Base-by-base conservation (phyloP, 2,888 invertebrate species). In the Melanargia galathea region DNA sequence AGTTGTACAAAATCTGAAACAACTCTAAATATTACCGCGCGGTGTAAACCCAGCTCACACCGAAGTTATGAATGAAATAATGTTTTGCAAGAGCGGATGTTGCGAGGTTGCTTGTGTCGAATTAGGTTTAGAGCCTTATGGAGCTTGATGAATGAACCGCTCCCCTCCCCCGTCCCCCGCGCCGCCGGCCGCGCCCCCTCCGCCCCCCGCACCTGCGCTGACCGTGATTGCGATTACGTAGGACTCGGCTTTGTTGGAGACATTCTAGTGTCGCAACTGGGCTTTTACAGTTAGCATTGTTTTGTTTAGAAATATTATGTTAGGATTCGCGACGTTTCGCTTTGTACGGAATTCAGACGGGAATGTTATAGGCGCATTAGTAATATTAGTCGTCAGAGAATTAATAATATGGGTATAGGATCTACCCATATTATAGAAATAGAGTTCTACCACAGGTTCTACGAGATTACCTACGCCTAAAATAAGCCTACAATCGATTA, bases 71-170 rank as follows among this genome's bases (percentile, higher is more conserved):
- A 91, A 91, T 91, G 91, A 90, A 90, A 86, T 87, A 88, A 84
- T 79, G 86, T 91, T 91, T 91, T 87, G 91, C 91, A 91, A 91
- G 87, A 91, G 88, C 91, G 91, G 91, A 91, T 90, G 90, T 91
- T 88, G 90, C 91, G 90, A 90, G 89, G 90, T 79, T 87, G 84
- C 81, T 85, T 81, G 84, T 78, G 83, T 89, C 87, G 90, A 91
- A 89, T 90, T 90, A 90, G 88, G 90, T 87, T 90, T 90, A 90
- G 87, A 88, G 86, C 90, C 90, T 90, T 90, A 88, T 87, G 88
- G 83, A 84, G 83, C 83, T 84, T 90, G 90, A 90, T 90, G 90
- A 91, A 91, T 91, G 91, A 90, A 91, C 81, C 75, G 71, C 76
- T 70, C 75, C 70, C 66, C 71, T 33, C 67, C 57, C 70, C 71